Base-by-base conservation (phyloP, 2,113 vertebrate species). In the Xiphophorus couchianus region DNA sequence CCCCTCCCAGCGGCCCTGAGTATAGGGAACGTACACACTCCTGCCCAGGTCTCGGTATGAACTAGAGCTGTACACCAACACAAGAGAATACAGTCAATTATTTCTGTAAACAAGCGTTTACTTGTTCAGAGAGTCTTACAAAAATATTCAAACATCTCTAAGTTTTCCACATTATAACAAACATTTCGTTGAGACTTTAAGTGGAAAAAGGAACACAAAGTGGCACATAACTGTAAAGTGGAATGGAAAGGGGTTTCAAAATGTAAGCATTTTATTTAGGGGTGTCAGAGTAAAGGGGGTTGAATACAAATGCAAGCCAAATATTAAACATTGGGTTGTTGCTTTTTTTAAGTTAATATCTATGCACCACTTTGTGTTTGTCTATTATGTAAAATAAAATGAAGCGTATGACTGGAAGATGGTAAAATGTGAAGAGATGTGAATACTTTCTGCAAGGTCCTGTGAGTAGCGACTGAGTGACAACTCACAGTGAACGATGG, bases 1-100 rank as follows among this genome's bases (percentile, higher is more conserved):
- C 2, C 98, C 98, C 86, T 99, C 97, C 98, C 98, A 99, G 90
- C 98, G 97, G 67, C 98, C 98, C 93, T 99, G 98, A 2, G 97
- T 99, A 92, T 99, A 99, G 12, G 97, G 97, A 74, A 99, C 98
- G 0, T 99, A 99, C 30, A 99, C 98, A 0, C 96, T 96, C 81
- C 95, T 96, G 8, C 96, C 95, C 82, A 98, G 93, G 92, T 98
- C 97, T 0, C 93, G 94, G 88, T 98, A 98, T 0, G 97, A 98
- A 72, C 94, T 95, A 82, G 97, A 99, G 74, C 98, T 99, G 91
- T 68, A 80, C 33, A 58, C 1, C n/a, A 35, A 69, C 33, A 44
- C 42, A 1, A 27, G 17, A 19, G 27, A 67, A 14, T n/a, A 58
- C 25, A 58, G 1, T n/a, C 8, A 25, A 25, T 58, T 58, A 58